Base-by-base conservation (phyloP, 2,797 vertebrate species). In the Onychomys leucogaster region DNA sequence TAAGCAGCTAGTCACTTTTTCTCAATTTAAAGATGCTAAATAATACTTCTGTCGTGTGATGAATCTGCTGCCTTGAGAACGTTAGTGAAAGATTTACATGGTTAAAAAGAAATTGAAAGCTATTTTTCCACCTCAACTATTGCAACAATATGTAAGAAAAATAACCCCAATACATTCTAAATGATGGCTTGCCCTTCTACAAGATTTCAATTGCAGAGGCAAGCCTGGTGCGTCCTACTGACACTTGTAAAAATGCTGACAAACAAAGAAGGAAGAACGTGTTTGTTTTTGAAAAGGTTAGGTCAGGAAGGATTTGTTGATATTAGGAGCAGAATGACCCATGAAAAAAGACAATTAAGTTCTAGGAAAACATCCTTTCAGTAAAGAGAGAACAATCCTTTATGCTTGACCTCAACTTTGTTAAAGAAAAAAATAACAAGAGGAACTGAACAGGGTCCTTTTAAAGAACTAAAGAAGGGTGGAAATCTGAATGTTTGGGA, bases 221-320 rank as follows among this genome's bases (percentile, higher is more conserved):
- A 52, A 83, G 63, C 81, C 59, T 77, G 34, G 29, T 94, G 25
- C 34, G 7, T n/a, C 46, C 46, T 6, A 25, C 43, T 90, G 57
- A 80, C 92, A 80, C 46, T 91, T 93, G 90, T 86, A 65, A 46
- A 94, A 94, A 86, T 65, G 34, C 29, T 49, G 69, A 94, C 95
- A 82, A 93, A 96, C 67, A 78, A 81, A 92, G 63, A 90, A 93
- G 89, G 59, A 87, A 94, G 65, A 84, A 69, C 57, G 67, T 96
- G 57, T 97, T 96, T 96, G 84, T 90, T 97, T 96, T 57, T 63
- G 73, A 73, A 95, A 95, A 97, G 88, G 46, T 96, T 95, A 96
- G 81, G 89, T 97, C 95, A 96, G 52, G 67, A 95, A 97, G 71
- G 59, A 95, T 97, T 95, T 97, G 92, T 96, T 98, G 93, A 37